These are phyloP conservation scores for Linnaemya vulpina DNA, from an alignment of 2,888 invertebrate genomes.

Conservation along the genomic window DNA sequence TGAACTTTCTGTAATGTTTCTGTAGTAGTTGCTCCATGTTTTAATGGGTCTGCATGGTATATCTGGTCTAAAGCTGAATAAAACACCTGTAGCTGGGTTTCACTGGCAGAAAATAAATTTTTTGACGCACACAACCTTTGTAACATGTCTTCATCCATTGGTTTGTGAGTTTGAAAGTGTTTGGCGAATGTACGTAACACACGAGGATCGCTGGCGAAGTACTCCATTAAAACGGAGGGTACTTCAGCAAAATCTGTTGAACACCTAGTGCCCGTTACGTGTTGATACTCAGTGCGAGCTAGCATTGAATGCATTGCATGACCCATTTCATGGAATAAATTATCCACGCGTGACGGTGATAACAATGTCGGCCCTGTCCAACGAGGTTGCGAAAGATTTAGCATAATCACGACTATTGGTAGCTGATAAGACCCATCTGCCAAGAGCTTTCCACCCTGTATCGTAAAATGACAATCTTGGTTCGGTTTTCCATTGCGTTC, in stretches of 20 bases:
- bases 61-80: slow-evolving; percentile 96
- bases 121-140: slow-evolving; percentile 92
- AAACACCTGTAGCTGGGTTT: slow-evolving; percentile 94
- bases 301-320: slow-evolving; percentile 99
- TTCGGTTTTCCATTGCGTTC: slow-evolving; percentile 95
- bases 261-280: slow-evolving; percentile 98
- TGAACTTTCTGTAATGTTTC: slow-evolving; percentile 90
- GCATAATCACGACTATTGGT: slow-evolving; percentile 96
- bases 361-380: slow-evolving; percentile 91
- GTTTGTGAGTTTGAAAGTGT: slow-evolving; percentile 94
- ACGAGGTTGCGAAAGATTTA: slow-evolving; percentile 91
- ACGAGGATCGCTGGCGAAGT: slow-evolving; percentile 94
- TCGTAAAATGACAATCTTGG: slow-evolving; percentile 99
- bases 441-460: slow-evolving; percentile 93
- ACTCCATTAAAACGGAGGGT: slow-evolving; percentile 99
- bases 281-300: slow-evolving; percentile 96
- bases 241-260: slow-evolving; percentile 99
- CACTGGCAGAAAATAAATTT: slow-evolving; percentile 93
- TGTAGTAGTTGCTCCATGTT: slow-evolving; percentile 85
- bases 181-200: slow-evolving; percentile 93
- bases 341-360: slow-evolving; percentile 93
- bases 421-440: slow-evolving; percentile 92
- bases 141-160: slow-evolving; percentile 91
- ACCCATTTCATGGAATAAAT: slow-evolving; percentile 99
- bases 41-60: slow-evolving; percentile 87